These are phyloP conservation scores for Cotesia typhae DNA, from an alignment of 1,140 invertebrate genomes.

Conservation along the genomic window DNA sequence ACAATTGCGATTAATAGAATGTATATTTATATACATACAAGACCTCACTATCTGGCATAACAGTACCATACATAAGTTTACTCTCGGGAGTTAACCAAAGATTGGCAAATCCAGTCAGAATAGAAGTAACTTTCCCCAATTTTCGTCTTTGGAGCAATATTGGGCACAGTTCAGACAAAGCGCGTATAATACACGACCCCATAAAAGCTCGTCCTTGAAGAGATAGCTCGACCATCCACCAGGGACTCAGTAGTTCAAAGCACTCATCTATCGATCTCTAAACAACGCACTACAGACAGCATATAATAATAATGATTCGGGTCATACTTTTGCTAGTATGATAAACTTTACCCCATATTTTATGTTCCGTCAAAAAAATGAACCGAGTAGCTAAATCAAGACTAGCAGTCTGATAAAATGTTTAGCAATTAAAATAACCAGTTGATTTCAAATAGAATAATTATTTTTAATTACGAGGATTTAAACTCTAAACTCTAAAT, in stretches of 20 bases:
- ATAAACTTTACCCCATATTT: too few relatives aligned
- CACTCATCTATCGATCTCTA: slow-evolving; percentile 26
- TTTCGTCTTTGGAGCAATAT: slow-evolving; percentile 21
- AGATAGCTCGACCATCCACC: slow-evolving; percentile 23
- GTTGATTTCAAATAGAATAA: too few relatives aligned
- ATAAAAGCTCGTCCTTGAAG: slow-evolving; percentile 18
- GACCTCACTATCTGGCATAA: not conserved
- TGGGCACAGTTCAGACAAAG: not conserved
- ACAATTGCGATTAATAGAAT: too few relatives aligned
- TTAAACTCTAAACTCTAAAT: too few relatives aligned
- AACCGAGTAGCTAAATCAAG: too few relatives aligned
- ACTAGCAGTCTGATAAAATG: too few relatives aligned
- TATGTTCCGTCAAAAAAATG: too few relatives aligned
- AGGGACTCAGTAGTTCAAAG: slow-evolving; percentile 7
- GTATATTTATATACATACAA: too few relatives aligned
- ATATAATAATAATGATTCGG: too few relatives aligned
- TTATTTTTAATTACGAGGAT: too few relatives aligned
- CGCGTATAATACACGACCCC: slow-evolving; percentile 19
- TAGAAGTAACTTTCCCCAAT: not conserved
- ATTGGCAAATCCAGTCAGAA: slow-evolving; percentile 7
- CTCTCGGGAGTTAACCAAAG: slow-evolving; percentile 10
- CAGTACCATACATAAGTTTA: not conserved
- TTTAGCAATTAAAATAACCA: too few relatives aligned
- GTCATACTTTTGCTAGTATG: too few relatives aligned
- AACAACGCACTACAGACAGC: not conserved